phyloP scores from a whole-genome alignment of 2,888 invertebrate species.

The Mylabris sibirica region DNA sequence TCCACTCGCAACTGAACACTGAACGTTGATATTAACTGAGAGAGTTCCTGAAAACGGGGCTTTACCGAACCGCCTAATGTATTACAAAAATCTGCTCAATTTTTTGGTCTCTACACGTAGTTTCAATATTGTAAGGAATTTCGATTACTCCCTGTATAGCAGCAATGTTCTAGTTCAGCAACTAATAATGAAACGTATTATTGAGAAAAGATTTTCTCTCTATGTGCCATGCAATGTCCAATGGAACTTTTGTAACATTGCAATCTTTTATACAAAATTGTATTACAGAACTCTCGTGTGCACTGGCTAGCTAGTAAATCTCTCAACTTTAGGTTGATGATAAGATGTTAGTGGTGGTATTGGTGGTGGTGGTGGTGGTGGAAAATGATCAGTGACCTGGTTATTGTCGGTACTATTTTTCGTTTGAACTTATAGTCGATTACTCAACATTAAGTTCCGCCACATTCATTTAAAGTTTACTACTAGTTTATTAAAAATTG shows the following conservation, averaged over 20 bases:
- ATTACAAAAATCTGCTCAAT: too few relatives aligned
- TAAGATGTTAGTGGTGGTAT: slow-evolving; percentile 24
- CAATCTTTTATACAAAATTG: slow-evolving; percentile 49
- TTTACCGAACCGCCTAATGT: too few relatives aligned
- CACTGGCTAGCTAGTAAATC: slow-evolving; percentile 44
- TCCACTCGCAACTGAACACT: too few relatives aligned
- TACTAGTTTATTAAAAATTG: slow-evolving; percentile 13
- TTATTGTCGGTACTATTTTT: slow-evolving; percentile 35
- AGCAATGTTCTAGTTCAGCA: slow-evolving; percentile 12
- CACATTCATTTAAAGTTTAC: slow-evolving; percentile 43
- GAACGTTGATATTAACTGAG: too few relatives aligned
- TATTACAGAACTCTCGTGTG: slow-evolving; percentile 46
- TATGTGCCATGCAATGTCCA: slow-evolving; percentile 22
- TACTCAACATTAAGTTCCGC: slow-evolving; percentile 40
- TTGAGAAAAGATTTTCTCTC: slow-evolving; percentile 16
- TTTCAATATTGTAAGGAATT: too few relatives aligned
- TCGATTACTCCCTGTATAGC: too few relatives aligned
- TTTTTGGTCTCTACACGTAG: too few relatives aligned
- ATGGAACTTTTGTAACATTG: slow-evolving; percentile 40
- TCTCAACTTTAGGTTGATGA: slow-evolving; percentile 45
- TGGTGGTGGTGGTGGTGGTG: slow-evolving; percentile 47
- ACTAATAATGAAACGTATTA: slow-evolving; percentile 17
- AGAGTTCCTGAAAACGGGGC: too few relatives aligned
- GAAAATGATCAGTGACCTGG: slow-evolving; percentile 43
- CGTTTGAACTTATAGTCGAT: slow-evolving; percentile 30